phyloP scores from a whole-genome alignment of 2,888 invertebrate species.

The Lasioglossum leucozonium region DNA sequence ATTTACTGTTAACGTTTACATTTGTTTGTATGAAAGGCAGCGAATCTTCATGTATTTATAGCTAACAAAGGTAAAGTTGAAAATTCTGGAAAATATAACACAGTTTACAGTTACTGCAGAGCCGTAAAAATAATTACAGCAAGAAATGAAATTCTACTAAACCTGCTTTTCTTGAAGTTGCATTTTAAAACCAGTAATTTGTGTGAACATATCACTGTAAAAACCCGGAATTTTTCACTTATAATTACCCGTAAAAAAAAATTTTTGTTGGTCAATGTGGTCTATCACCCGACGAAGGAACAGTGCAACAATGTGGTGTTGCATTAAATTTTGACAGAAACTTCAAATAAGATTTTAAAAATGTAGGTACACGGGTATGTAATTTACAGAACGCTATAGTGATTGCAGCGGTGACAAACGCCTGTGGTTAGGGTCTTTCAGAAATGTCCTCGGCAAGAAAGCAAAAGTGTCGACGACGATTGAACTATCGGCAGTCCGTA shows the following conservation, averaged over 20 bases:
- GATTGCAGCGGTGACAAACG: not conserved
- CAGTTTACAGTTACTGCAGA: too few species aligned
- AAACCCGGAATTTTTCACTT: not conserved
- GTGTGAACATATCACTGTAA: too few species aligned
- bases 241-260: not conserved
- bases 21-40: not conserved
- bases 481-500: not conserved
- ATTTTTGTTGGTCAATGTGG: not conserved
- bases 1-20: not conserved
- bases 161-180: not conserved
- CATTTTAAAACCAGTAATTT: not conserved
- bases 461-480: slow-evolving; percentile 10
- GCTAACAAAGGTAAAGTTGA: not conserved
- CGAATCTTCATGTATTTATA: too few species aligned
- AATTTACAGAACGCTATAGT: not conserved
- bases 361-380: not conserved
- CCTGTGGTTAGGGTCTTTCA: not conserved
- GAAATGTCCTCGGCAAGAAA: not conserved
- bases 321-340: too few species aligned
- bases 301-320: too few species aligned
- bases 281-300: not conserved
- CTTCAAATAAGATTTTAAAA: too few species aligned
- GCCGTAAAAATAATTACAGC: not conserved
- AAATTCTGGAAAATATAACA: not conserved
- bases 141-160: not conserved